Evolutionary conservation across 2,888 invertebrate genomes (phyloP), one percentile per base, ranked within the genome.

Genomic region (Campoletis raptor): DNA sequence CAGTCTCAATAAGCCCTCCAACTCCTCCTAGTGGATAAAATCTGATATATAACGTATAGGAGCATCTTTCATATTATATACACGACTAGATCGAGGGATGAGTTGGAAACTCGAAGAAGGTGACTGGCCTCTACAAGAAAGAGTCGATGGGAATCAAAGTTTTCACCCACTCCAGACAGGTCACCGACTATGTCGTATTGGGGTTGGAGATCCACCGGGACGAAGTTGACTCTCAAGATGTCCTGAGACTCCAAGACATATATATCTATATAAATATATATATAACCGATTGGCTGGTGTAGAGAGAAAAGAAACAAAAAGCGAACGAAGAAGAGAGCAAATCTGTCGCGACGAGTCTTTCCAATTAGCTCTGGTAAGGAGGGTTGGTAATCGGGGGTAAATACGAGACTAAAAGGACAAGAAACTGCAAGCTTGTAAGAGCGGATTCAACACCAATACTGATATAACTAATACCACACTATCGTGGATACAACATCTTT

Each of bases 341-440:
- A 88, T 88, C 88, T 86, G 87, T 89, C 89, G 87, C 74, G 87
- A 90, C 90, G 89, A 90, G 90, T 90, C 88, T 90, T 90, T 91
- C 88, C 90, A 91, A 91, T 91, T 91, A 91, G 90, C 89, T 42
- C 74, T 45, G 66, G 69, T 52, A 42, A 79, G 82, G 82, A 88
- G 78, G 73, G 67, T 82, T 86, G 83, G 88, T 89, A 88, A 89
- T 86, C 89, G 87, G 45, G 57, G 83, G 85, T 72, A 86, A 89
- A 89, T 88, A 89, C 86, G 85, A 85, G 80, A 72, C 79, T 80
- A 80, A 64, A 72, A 76, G 57, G 45, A 69, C 21, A 61, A 72
- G 37, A 54, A 36, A 48, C 69, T 83, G 45, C 69, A 30, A 57
- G 42, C 85, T 54, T 40, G 79, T 69, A 72, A 24, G 40, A 52